Conservation (phyloP, 1,140 invertebrate genomes). For the Sycophila sp. region DNA sequence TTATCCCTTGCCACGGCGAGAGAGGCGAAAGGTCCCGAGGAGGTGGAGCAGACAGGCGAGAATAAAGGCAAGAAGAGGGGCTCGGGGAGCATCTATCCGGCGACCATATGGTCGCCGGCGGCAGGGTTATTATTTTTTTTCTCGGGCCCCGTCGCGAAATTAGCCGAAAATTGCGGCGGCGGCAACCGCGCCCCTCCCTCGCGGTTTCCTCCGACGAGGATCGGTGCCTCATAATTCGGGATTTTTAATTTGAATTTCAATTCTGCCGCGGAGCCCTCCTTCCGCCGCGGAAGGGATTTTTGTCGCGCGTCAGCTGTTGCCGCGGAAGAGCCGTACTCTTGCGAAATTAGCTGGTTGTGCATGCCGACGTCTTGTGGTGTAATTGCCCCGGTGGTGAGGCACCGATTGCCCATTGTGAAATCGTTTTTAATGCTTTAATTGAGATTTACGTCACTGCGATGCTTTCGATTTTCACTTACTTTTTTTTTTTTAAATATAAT, state of each 20-base stretch:
- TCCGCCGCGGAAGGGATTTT: neutral
- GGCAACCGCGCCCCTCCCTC: neutral
- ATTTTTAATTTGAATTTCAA: slow-evolving; percentile 65
- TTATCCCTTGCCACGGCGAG: neutral
- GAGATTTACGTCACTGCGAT: too few relatives aligned
- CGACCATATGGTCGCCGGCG: slow-evolving; percentile 64
- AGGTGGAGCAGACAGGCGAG: neutral
- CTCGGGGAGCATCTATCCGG: slow-evolving; percentile 19
- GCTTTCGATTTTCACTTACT: too few relatives aligned
- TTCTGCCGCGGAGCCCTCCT: slow-evolving; percentile 46
- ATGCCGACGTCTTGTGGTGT: too few relatives aligned
- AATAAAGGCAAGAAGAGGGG: slow-evolving; percentile 11
- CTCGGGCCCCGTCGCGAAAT: slow-evolving; percentile 49
- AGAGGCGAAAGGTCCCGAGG: neutral
- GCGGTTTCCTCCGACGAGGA: slow-evolving; percentile 40
- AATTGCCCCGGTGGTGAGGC: too few relatives aligned
- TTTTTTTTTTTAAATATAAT: too few relatives aligned
- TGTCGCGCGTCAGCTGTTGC: slow-evolving; percentile 3
- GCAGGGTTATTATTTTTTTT: slow-evolving; percentile 59
- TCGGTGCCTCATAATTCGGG: slow-evolving; percentile 58
- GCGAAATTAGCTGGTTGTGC: too few relatives aligned
- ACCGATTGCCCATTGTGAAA: too few relatives aligned
- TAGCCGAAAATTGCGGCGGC: slow-evolving; percentile 58
- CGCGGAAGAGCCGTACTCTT: too few relatives aligned
- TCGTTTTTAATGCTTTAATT: too few relatives aligned